Evolutionary conservation across 2,113 vertebrate species (phyloP).

Genomic region (Anseranas semipalmata): DNA sequence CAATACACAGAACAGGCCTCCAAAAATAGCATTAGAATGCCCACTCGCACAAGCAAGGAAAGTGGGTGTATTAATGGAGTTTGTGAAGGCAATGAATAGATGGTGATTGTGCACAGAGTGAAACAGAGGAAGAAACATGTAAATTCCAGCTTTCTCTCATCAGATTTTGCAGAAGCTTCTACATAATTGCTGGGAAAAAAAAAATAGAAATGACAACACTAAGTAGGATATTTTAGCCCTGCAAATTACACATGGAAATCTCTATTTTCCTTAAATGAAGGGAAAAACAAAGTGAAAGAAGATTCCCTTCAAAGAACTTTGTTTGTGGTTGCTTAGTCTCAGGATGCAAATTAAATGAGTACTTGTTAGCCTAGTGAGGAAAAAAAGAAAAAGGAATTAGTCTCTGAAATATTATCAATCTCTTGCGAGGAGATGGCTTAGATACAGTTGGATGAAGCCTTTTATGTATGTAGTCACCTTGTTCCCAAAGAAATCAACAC

Average conservation of each 20-base stretch:
- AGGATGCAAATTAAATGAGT: constrained; percentile 18
- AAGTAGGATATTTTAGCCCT: constrained; percentile 30
- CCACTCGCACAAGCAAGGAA: neutral
- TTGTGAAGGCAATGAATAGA: neutral
- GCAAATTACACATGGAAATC: neutral
- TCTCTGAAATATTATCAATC: neutral
- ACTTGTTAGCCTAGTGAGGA: neutral
- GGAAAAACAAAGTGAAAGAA: constrained; percentile 25
- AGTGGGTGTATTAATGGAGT: neutral
- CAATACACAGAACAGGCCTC: neutral
- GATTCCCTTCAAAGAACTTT: constrained; percentile 7
- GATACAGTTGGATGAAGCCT: neutral
- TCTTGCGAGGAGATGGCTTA: neutral
- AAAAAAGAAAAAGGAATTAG: neutral
- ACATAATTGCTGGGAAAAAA: neutral
- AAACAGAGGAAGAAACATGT: constrained; percentile 2
- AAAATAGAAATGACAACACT: neutral
- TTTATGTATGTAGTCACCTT: fast-evolving
- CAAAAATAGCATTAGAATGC: neutral
- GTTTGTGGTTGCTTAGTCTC: neutral
- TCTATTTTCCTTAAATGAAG: constrained; percentile 18
- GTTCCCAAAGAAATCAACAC: neutral
- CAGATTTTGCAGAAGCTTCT: constrained; percentile 23
- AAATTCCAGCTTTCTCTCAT: neutral
- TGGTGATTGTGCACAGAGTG: neutral